phyloP scores from a whole-genome alignment of 2,113 vertebrate species.

The Potamarius usumacintae region DNA sequence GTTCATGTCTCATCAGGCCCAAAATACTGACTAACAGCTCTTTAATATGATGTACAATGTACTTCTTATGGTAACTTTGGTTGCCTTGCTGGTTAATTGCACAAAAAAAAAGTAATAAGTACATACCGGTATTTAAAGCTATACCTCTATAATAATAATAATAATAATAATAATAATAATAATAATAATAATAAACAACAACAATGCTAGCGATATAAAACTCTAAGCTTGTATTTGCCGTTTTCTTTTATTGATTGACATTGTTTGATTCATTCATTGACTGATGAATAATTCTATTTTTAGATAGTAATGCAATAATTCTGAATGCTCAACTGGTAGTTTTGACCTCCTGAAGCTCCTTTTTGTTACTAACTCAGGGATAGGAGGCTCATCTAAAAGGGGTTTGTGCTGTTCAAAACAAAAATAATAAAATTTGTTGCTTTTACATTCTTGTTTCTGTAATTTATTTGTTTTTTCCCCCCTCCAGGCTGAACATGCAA shows the following conservation, averaged over 20 bases:
- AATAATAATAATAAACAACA: too few relatives aligned
- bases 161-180: constrained; percentile 40
- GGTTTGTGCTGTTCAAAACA: constrained; percentile 54
- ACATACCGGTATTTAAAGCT: constrained; percentile 56
- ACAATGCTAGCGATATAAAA: constrained; percentile 59
- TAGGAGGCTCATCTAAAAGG: constrained; percentile 66
- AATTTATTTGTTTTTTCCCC: neutral
- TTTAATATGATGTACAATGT: constrained; percentile 49
- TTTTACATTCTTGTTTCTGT: constrained; percentile 51
- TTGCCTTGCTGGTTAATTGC: constrained; percentile 64
- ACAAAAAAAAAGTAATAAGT: constrained; percentile 56
- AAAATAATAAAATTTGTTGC: constrained; percentile 56
- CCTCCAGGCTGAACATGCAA: neutral
- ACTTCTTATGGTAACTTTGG: constrained; percentile 57
- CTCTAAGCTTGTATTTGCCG: constrained; percentile 57
- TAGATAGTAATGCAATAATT: constrained; percentile 56
- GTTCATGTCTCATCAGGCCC: constrained; percentile 49
- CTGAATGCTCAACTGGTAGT: constrained; percentile 59
- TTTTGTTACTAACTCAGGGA: constrained; percentile 81
- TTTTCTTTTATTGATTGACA: constrained; percentile 44
- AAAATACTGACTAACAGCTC: constrained; percentile 53
- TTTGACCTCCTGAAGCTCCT: constrained; percentile 59
- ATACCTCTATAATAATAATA: constrained; percentile 58
- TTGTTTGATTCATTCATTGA: constrained; percentile 12
- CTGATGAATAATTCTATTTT: constrained; percentile 42